phyloP scores from a whole-genome alignment of 2,888 invertebrate genomes.

The Coelogynopora nodosa region DNA sequence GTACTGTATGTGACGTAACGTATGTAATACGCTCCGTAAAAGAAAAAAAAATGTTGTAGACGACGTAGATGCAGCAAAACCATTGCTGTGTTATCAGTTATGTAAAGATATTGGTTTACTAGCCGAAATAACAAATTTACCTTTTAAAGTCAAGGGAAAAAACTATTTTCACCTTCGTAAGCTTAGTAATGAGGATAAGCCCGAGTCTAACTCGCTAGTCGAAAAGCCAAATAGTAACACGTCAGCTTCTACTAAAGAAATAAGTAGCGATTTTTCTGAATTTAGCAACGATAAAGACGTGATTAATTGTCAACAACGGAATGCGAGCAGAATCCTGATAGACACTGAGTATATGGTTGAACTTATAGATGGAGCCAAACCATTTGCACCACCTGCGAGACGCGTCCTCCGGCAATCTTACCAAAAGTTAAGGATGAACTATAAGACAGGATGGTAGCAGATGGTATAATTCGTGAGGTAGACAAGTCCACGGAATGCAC shows the following conservation, averaged over 20 bases:
- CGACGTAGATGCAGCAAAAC: neutral
- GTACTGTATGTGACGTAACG: slow-evolving; percentile 3
- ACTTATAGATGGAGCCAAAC: neutral
- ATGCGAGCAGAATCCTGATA: neutral
- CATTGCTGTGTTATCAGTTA: slow-evolving; percentile 1
- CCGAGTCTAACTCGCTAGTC: neutral
- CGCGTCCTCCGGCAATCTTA: neutral
- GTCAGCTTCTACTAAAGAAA: neutral
- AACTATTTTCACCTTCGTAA: neutral
- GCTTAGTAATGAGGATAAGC: neutral
- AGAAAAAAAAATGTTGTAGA: neutral
- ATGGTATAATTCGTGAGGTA: slow-evolving; percentile 20
- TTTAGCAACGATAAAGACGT: slow-evolving; percentile 15
- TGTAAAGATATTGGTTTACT: slow-evolving; percentile 11
- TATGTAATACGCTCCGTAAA: neutral
- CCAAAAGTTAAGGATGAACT: neutral
- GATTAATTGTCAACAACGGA: neutral
- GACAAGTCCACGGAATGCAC: slow-evolving; percentile 33
- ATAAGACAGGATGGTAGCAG: neutral
- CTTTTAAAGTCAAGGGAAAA: too few species aligned
- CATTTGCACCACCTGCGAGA: slow-evolving; percentile 15
- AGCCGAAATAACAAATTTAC: neutral
- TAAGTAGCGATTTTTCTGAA: neutral
- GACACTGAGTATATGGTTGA: slow-evolving; percentile 13
- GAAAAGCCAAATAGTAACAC: neutral